Percentiles rank a stretch among this genome's conserved stretches.
Conservation (phyloP, 2,888 invertebrate genomes). For the Herminia tarsipennalis region DNA sequence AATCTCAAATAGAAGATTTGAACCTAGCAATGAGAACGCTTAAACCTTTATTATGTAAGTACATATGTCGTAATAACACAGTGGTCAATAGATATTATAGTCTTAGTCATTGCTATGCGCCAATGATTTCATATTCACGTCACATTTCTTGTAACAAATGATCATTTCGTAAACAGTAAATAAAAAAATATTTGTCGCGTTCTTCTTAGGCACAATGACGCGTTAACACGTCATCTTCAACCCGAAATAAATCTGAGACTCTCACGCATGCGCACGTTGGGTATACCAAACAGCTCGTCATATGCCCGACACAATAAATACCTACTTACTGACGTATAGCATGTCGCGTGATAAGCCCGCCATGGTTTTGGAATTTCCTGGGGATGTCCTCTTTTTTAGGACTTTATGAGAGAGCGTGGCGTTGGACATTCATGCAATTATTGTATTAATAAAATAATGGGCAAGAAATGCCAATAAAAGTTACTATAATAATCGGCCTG, state of each 20-base stretch:
- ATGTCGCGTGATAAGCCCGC: background rate
- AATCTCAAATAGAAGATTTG: too few relatives aligned
- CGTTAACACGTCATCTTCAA: background rate
- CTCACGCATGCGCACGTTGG: background rate
- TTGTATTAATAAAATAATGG: too few relatives aligned
- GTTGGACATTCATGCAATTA: too few relatives aligned
- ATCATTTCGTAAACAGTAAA: background rate
- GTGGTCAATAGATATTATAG: too few relatives aligned
- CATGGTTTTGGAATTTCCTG: background rate
- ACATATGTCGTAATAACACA: too few relatives aligned
- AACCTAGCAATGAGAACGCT: too few relatives aligned
- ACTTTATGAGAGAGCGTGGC: too few relatives aligned
- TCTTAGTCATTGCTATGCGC: too few relatives aligned
- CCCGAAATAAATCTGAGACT: conserved; percentile 1
- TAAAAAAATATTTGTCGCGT: background rate
- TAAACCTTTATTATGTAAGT: too few relatives aligned
- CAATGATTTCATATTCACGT: too few relatives aligned
- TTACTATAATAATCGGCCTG: too few relatives aligned
- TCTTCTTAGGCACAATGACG: background rate
- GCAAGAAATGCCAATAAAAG: too few relatives aligned
- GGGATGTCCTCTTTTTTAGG: background rate
- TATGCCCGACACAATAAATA: background rate
- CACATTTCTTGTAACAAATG: background rate
- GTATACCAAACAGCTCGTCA: background rate
- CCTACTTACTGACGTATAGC: background rate